Evolutionary conservation across 2,113 vertebrate genomes (phyloP).

Genomic region (Dromas ardeola): DNA sequence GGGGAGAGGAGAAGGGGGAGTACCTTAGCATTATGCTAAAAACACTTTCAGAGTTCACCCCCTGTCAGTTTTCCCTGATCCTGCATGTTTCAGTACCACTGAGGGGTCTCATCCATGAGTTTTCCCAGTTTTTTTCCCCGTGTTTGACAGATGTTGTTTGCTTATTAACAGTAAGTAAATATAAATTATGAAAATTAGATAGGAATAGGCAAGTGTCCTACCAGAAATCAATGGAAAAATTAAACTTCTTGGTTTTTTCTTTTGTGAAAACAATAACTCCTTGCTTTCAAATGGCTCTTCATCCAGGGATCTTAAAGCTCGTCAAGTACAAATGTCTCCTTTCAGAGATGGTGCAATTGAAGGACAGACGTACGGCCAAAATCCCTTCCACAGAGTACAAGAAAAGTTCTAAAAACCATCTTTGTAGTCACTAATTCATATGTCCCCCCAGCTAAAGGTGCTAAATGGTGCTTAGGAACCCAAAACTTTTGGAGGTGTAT

Average conservation of each 20-base stretch:
- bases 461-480: background rate
- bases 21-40: background rate
- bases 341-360: background rate
- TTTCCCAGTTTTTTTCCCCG: background rate
- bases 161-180: background rate
- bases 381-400: background rate
- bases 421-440: too few relatives aligned
- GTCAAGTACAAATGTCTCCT: background rate
- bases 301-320: background rate
- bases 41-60: background rate
- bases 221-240: background rate
- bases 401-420: background rate
- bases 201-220: background rate
- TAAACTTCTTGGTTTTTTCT: background rate
- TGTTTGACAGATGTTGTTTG: background rate
- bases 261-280: background rate
- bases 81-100: background rate
- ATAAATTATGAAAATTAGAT: background rate
- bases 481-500: background rate
- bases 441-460: rapidly evolving
- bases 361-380: rapidly evolving
- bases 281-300: background rate
- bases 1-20: background rate
- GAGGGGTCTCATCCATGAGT: background rate
- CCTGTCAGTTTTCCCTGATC: background rate